These are phyloP conservation scores for Gouania willdenowi DNA, from an alignment of 2,797 vertebrate species.

Conservation along the genomic window DNA sequence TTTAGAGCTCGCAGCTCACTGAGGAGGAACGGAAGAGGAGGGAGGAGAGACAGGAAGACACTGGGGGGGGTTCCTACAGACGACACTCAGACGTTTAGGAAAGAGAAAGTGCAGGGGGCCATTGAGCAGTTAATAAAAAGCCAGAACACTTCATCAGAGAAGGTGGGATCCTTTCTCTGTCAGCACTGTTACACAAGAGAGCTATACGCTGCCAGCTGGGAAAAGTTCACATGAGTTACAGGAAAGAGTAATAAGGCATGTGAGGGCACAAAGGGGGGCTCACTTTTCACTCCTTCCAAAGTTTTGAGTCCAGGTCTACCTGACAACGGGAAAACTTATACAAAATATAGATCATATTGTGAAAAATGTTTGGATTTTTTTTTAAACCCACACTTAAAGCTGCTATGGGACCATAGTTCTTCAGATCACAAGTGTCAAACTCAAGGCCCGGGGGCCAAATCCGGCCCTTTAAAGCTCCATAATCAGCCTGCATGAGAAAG, in stretches of 20 bases:
- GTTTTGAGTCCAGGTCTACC: slow-evolving; percentile 29
- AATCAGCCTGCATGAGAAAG: no score
- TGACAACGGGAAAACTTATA: not conserved
- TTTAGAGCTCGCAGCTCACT: slow-evolving; percentile 77
- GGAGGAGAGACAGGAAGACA: slow-evolving; percentile 47
- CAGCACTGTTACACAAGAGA: slow-evolving; percentile 64
- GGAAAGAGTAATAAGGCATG: slow-evolving; percentile 67
- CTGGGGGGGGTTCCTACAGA: slow-evolving; percentile 82
- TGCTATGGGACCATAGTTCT: no score
- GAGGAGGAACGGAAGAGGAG: slow-evolving; percentile 45
- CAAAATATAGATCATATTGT: not conserved
- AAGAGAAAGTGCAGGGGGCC: slow-evolving; percentile 14
- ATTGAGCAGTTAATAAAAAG: slow-evolving; percentile 52
- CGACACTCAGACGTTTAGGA: slow-evolving; percentile 39
- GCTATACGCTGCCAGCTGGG: slow-evolving; percentile 49
- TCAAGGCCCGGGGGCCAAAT: no score
- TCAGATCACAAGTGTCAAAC: no score
- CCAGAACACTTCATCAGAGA: slow-evolving; percentile 42
- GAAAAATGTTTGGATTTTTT: not conserved
- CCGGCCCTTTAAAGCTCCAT: no score
- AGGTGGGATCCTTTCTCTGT: slow-evolving; percentile 58
- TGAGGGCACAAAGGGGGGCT: slow-evolving; percentile 56
- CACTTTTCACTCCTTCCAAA: slow-evolving; percentile 21
- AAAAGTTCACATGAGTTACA: slow-evolving; percentile 73
- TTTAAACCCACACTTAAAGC: not conserved